These are phyloP conservation scores for Ypsolopha scabrella DNA, from an alignment of 2,888 invertebrate species.

Conservation along the genomic window DNA sequence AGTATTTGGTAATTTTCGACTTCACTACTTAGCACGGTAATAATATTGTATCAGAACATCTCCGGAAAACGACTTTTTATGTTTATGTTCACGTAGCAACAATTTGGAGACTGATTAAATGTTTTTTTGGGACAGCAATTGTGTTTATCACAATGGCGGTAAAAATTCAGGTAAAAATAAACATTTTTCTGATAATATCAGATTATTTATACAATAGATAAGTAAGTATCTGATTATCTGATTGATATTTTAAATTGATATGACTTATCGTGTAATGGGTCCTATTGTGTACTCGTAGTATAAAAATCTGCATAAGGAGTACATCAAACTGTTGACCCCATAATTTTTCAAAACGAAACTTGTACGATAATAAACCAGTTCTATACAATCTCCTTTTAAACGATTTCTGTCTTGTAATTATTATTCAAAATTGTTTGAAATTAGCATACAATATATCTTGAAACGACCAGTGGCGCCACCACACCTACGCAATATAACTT, in stretches of 20 bases:
- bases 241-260: background rate
- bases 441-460: slow-evolving; percentile 63
- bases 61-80: too few relatives aligned
- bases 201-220: too few relatives aligned
- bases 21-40: too few relatives aligned
- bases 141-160: too few relatives aligned
- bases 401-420: slow-evolving; percentile 49
- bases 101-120: too few relatives aligned
- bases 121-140: too few relatives aligned
- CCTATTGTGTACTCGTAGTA: background rate
- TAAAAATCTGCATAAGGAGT: background rate
- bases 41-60: too few relatives aligned
- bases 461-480: slow-evolving; percentile 34
- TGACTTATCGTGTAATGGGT: background rate
- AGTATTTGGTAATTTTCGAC: too few relatives aligned
- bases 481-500: slow-evolving; percentile 29
- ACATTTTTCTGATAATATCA: too few relatives aligned
- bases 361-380: slow-evolving; percentile 24
- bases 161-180: too few relatives aligned
- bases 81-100: too few relatives aligned
- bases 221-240: too few relatives aligned
- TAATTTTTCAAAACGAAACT: background rate
- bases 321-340: background rate
- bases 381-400: slow-evolving; percentile 25
- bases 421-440: slow-evolving; percentile 44